Percentiles rank a stretch among this genome's conserved stretches.
Evolutionary conservation across 2,113 vertebrate genomes (phyloP).

Genomic region (Carassius gibelio): DNA sequence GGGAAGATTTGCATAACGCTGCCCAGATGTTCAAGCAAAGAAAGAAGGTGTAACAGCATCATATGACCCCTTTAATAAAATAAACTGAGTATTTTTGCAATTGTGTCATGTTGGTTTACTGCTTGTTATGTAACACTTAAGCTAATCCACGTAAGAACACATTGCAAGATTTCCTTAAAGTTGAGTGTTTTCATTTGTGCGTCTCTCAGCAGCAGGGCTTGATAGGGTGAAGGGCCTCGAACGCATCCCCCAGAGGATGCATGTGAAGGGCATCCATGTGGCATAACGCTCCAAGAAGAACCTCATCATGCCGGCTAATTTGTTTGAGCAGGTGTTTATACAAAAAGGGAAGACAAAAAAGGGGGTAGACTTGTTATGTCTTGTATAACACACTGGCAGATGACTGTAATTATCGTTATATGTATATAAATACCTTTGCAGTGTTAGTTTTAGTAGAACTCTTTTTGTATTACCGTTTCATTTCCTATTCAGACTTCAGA

Average conservation of each 20-base stretch:
- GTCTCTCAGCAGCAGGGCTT: neutral
- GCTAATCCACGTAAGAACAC: neutral
- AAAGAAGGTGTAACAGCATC: too few relatives aligned
- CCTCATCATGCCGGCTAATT: conserved; percentile 12
- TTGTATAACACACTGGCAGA: conserved; percentile 35
- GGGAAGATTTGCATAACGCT: too few relatives aligned
- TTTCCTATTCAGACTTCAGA: conserved; percentile 26
- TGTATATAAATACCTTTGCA: neutral
- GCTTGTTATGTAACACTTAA: neutral
- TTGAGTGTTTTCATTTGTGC: conserved; percentile 4
- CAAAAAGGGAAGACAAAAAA: neutral
- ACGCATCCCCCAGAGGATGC: neutral
- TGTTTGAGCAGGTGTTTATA: conserved; percentile 11
- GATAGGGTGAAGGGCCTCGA: neutral
- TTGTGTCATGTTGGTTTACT: neutral
- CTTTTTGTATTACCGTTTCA: neutral
- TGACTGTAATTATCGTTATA: conserved; percentile 19
- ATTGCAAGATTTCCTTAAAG: neutral
- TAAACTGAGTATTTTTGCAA: neutral
- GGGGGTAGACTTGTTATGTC: neutral
- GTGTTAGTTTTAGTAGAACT: neutral
- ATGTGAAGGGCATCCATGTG: conserved; percentile 16
- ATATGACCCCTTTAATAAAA: neutral
- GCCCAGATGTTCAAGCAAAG: too few relatives aligned
- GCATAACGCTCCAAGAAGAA: neutral